Conservation (phyloP, 2,797 vertebrate genomes). For the Fundulus diaphanus region DNA sequence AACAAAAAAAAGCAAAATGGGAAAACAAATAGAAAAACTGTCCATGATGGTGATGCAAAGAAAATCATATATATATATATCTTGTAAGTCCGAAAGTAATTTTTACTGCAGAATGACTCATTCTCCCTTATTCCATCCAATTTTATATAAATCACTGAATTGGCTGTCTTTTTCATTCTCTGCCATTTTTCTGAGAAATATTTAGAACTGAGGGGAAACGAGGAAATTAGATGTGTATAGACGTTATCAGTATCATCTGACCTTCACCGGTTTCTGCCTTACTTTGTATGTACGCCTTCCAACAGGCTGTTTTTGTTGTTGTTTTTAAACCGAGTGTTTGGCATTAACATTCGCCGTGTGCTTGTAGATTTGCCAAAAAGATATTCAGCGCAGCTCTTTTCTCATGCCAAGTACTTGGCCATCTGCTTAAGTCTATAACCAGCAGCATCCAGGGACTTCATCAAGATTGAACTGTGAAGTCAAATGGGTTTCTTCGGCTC, state of each 20-base stretch:
- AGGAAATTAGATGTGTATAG: slow-evolving; percentile 62
- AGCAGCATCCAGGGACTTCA: slow-evolving; percentile 78
- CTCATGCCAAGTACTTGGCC: slow-evolving; percentile 81
- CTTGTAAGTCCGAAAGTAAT: too few species aligned
- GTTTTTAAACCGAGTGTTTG: slow-evolving; percentile 74
- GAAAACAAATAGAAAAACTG: not conserved
- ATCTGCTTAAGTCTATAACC: slow-evolving; percentile 85
- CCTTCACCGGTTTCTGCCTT: slow-evolving; percentile 57
- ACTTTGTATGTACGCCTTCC: slow-evolving; percentile 63
- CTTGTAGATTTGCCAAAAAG: slow-evolving; percentile 82
- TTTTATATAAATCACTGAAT: slow-evolving; percentile 73
- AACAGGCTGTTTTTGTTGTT: slow-evolving; percentile 54
- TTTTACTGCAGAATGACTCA: slow-evolving; percentile 22
- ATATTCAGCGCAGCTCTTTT: slow-evolving; percentile 81
- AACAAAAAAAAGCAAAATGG: not conserved
- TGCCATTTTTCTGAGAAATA: slow-evolving; percentile 69
- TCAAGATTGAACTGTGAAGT: slow-evolving; percentile 80
- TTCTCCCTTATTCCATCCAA: slow-evolving; percentile 49
- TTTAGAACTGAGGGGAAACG: slow-evolving; percentile 66
- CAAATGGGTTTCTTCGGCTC: slow-evolving; percentile 76
- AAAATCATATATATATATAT: not conserved
- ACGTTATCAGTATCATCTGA: slow-evolving; percentile 63
- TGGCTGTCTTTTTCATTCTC: slow-evolving; percentile 60
- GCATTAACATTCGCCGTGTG: slow-evolving; percentile 82
- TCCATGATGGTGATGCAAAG: not conserved